Evolutionary conservation across 2,888 invertebrate genomes (phyloP).

Genomic region (Halictus quadricinctus): DNA sequence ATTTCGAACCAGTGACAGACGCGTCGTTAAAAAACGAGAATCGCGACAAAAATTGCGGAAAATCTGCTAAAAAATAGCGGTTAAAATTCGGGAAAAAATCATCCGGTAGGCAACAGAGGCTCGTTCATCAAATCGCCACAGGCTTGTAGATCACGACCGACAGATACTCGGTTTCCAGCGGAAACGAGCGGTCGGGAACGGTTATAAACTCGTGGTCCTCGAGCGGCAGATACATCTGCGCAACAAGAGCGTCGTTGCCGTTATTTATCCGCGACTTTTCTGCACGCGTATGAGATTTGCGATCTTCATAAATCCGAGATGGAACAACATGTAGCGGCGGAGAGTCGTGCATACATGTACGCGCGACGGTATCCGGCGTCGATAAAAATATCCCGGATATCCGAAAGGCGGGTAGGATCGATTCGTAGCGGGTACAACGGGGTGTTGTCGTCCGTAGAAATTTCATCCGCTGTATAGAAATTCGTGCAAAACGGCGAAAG

Average conservation of each 20-base stretch:
- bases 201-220: constrained; percentile 32
- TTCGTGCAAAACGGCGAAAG: background rate
- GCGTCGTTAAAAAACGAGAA: background rate
- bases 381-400: constrained; percentile 38
- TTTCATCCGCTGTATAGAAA: background rate
- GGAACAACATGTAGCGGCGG: constrained; percentile 19
- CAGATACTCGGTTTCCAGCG: constrained; percentile 29
- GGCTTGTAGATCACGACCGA: constrained; percentile 13
- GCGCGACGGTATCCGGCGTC: background rate
- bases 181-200: constrained; percentile 12
- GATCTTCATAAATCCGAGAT: constrained; percentile 41
- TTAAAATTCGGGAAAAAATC: background rate
- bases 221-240: background rate
- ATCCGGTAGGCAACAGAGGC: background rate
- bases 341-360: background rate
- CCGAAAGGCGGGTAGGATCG: constrained; percentile 29
- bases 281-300: constrained; percentile 32
- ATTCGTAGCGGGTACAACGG: constrained; percentile 17
- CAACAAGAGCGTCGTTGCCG: background rate
- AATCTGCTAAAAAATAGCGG: background rate
- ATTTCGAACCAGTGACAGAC: background rate
- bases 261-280: constrained; percentile 29
- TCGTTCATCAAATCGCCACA: constrained; percentile 2
- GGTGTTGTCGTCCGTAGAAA: constrained; percentile 41
- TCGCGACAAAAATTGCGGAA: background rate